Percentiles rank a stretch among this genome's conserved stretches.
These are phyloP conservation scores for Amphimallon solstitiale DNA, from an alignment of 2,888 invertebrate species.

Conservation along the genomic window DNA sequence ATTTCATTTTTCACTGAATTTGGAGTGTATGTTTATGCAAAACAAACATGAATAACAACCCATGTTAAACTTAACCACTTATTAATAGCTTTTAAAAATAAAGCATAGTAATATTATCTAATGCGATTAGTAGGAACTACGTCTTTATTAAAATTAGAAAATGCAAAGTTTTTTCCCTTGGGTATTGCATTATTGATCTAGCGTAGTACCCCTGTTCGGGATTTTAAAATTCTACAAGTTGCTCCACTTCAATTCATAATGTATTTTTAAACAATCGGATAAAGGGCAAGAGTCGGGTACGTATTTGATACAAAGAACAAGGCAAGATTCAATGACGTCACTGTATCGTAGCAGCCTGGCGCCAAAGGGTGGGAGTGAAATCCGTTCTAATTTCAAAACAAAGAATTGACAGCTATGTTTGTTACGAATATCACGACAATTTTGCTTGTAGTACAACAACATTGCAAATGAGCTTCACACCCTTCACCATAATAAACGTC, in stretches of 20 bases:
- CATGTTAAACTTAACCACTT: neutral
- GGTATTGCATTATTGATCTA: constrained; percentile 15
- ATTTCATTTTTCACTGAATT: too few relatives aligned
- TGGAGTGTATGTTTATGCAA: too few relatives aligned
- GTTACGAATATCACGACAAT: constrained; percentile 5
- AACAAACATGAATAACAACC: neutral
- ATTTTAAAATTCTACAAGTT: neutral
- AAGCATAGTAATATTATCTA: neutral
- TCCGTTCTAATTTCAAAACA: constrained; percentile 51
- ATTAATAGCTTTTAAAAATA: neutral
- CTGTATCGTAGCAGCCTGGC: constrained; percentile 49
- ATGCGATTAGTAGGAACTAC: neutral
- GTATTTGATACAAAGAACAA: constrained; percentile 47
- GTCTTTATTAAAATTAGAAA: neutral
- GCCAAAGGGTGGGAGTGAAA: constrained; percentile 48
- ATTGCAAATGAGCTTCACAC: neutral
- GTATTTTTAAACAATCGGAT: constrained; percentile 13
- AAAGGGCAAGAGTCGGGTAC: constrained; percentile 33
- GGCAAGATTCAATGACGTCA: constrained; percentile 49
- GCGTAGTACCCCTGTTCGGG: neutral
- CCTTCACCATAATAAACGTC: too few relatives aligned
- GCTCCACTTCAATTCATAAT: neutral
- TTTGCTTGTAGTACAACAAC: neutral
- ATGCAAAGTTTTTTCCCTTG: neutral
- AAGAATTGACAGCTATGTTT: constrained; percentile 45